These are phyloP conservation scores for Trissolcus basalis DNA, from an alignment of 1,140 invertebrate species.

Conservation along the genomic window DNA sequence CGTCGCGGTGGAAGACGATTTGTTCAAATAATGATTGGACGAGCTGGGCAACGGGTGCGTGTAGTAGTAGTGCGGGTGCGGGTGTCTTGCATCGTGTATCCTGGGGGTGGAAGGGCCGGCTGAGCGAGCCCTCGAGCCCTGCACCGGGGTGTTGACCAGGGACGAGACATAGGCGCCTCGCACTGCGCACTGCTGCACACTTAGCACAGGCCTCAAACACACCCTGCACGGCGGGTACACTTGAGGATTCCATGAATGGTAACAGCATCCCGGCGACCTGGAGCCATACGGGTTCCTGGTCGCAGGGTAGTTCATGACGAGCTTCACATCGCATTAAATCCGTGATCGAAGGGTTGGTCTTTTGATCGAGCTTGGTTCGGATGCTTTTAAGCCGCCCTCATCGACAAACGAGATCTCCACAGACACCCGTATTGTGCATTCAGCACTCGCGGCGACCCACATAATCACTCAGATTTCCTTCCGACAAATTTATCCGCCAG, in stretches of 20 bases:
- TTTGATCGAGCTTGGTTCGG: neutral
- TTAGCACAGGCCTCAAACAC: conserved; percentile 68
- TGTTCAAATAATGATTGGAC: conserved; percentile 60
- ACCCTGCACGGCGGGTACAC: conserved; percentile 68
- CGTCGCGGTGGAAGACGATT: conserved; percentile 65
- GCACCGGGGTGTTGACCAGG: conserved; percentile 17
- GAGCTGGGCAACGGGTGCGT: conserved; percentile 67
- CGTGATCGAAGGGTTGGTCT: neutral
- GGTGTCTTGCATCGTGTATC: conserved; percentile 43
- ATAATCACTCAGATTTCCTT: conserved; percentile 24
- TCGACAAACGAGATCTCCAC: neutral
- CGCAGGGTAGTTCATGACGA: conserved; percentile 75
- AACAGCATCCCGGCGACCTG: conserved; percentile 75
- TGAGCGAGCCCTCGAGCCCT: conserved; percentile 27
- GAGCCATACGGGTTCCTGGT: conserved; percentile 74
- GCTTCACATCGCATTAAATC: conserved; percentile 70
- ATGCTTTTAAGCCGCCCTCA: neutral
- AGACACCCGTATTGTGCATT: conserved; percentile 12
- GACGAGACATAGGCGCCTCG: conserved; percentile 48
- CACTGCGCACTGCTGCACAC: conserved; percentile 64
- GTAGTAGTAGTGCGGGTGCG: conserved; percentile 67
- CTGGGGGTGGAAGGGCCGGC: conserved; percentile 49
- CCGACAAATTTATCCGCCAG: conserved; percentile 9
- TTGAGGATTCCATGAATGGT: conserved; percentile 72
- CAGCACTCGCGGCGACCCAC: conserved; percentile 16